Evolutionary conservation across 2,888 invertebrate species (phyloP), one percentile per base, ranked within the genome.

Genomic region (Chrysodeixis includens): DNA sequence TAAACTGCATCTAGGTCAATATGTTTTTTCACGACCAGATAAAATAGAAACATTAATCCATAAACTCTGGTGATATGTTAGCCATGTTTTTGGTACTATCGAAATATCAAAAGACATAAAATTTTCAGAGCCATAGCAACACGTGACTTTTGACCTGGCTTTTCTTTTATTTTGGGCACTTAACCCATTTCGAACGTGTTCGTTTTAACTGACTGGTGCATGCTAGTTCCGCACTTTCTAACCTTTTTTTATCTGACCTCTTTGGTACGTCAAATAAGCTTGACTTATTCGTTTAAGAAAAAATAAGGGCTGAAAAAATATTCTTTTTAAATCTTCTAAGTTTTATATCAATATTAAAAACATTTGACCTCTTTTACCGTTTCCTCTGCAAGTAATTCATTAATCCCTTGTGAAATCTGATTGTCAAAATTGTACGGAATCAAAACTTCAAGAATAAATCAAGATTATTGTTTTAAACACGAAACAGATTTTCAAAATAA

Each of bases 141-240:
- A 40, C 14, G n/a, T 12, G n/a, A n/a, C n/a, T n/a, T n/a, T n/a
- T n/a, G 4, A 7, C 5, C 6, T n/a, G 1, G 40, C 5, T n/a
- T 40, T n/a, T 40, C 40, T 40, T 40, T 40, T 40, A n/a, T 40
- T 40, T 40, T n/a, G n/a, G n/a, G n/a, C 40, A 40, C 14, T 35
- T n/a, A n/a, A 40, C 40, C 40, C 40, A n/a, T 40, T 40, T 40
- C 40, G 6, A 5, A n/a, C n/a, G n/a, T 5, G 40, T 40, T n/a
- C 35, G 35, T 35, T 35, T 1, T 40, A n/a, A n/a, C n/a, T n/a
- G n/a, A 40, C 40, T 12, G n/a, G 6, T 40, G n/a, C n/a, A 40
- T n/a, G 40, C n/a, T n/a, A 40, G 14, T 40, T 35, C 12, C 12
- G 14, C 14, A 35, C 14, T 12, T 35, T 14, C 1, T 12, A 35